Base-by-base conservation (phyloP, 2,113 vertebrate species). In the Lampris incognitus region DNA sequence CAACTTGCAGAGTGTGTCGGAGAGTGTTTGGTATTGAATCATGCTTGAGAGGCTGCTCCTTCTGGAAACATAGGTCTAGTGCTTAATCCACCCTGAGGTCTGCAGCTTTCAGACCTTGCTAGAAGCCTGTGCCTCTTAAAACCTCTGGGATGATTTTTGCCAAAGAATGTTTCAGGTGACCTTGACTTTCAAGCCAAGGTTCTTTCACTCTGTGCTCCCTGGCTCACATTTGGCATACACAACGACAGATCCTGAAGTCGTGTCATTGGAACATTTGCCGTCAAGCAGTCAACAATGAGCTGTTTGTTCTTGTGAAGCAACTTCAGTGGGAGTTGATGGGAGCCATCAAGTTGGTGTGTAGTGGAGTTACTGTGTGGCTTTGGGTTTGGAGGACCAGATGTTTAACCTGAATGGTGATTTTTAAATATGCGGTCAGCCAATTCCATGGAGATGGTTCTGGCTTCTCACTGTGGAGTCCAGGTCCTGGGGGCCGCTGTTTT, bases 11-110 rank as follows among this genome's bases (percentile, higher is more conserved):
- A 84, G 84, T 90, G 93, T 89, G 86, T 90, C 80, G 71, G 42
- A 50, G 80, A 83, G 67, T 62, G 79, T 87, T 87, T 82, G 78
- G 74, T 85, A 86, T 90, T 75, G 88, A 92, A 90, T 92, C 90
- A 91, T 86, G 91, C 88, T 85, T 88, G 86, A 89, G 84, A 87
- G 77, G 74, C 74, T 78, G 82, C 79, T 84, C 83, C 76, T 78
- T 86, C 79, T 88, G 86, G 76, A 89, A 91, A 89, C 87, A 88
- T 76, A 75, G 82, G 82, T 82, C 81, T 81, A 70, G 78, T 74
- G 77, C 81, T 87, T 91, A 88, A 90, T 93, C 88, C 63, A 78
- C 79, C 83, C 76, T 64, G 81, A 81, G 74, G 84, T 87, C 57
- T 87, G 78, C 78, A 78, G 77, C 75, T 52, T 57, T 76, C 73